These are phyloP conservation scores for Nestor notabilis DNA, from an alignment of 2,113 vertebrate species.

Conservation along the genomic window DNA sequence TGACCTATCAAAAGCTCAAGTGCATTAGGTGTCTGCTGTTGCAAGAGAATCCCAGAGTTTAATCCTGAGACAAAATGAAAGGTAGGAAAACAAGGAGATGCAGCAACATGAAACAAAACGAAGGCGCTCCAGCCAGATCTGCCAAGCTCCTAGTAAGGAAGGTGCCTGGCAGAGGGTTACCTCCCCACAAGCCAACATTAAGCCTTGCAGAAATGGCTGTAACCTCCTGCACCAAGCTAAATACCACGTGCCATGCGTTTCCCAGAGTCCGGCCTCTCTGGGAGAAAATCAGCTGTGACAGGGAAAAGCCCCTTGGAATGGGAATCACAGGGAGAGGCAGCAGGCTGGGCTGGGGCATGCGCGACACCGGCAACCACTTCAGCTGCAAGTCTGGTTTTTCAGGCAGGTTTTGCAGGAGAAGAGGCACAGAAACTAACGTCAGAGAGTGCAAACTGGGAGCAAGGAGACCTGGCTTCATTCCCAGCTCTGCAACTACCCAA, in stretches of 20 bases:
- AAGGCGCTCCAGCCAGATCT: background rate
- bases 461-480: background rate
- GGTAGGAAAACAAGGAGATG: background rate
- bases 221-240: background rate
- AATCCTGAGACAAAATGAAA: background rate
- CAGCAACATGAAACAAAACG: background rate
- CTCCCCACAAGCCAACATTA: background rate
- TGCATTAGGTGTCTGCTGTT: background rate
- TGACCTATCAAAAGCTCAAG: background rate
- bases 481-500: background rate
- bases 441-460: accelerated
- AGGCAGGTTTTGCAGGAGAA: background rate
- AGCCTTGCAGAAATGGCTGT: background rate
- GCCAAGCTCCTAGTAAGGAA: background rate
- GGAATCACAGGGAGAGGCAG: background rate
- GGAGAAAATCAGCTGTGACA: background rate
- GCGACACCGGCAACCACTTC: accelerated
- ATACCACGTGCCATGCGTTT: background rate
- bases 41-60: background rate
- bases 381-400: too few species aligned
- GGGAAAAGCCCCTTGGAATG: background rate
- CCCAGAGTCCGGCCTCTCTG: accelerated
- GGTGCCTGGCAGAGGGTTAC: background rate
- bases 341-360: accelerated
- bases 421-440: accelerated